Evolutionary conservation across 2,888 invertebrate species (phyloP), one percentile per base, ranked within the genome.

Genomic region (Phengaris alcon): DNA sequence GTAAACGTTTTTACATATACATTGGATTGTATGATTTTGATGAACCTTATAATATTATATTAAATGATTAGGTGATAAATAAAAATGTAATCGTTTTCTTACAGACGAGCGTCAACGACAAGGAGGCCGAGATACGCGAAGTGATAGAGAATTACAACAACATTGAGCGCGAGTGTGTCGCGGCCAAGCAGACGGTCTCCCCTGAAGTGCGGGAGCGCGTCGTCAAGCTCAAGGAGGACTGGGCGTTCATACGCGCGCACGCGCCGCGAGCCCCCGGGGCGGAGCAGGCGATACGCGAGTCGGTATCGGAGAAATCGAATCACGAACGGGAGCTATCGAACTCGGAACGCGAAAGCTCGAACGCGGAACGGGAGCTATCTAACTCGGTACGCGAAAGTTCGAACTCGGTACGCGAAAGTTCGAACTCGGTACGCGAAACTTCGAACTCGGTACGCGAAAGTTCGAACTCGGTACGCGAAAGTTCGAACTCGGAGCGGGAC

Each of bases 61-160:
- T 22, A 22, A 22, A 22, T 22, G 22, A 22, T 22, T 0, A 22
- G 22, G 22, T 22, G 22, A 2, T 35, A 1, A 35, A 35, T 4
- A 35, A 35, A 15, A 51, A 48, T 54, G 9, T 54, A 12, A 10
- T 15, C 9, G 3, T 55, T 55, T 0, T 55, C 52, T 76, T 76
- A 6, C 81, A 94, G 94, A 86, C 83, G 6, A 84, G 86, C 68
- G 89, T 94, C 13, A 84, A 87, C 77, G 95, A 95, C 81, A 94
- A 93, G 74, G 94, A 94, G 83, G 88, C 93, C 77, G 95, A 95
- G 83, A 93, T 95, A 64, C 94, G 94, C 80, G 95, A 95, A 81
- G 93, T 95, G 69, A 83, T 95, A 72, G 95, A 95, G 84, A 95
- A 95, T 86, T 95, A 94, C 86, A 95, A 94, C 75, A 95, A 95